Percentiles rank a stretch among this genome's conserved stretches.
Conservation (phyloP, 2,797 vertebrate genomes). For the Lagocephalus sceleratus region DNA sequence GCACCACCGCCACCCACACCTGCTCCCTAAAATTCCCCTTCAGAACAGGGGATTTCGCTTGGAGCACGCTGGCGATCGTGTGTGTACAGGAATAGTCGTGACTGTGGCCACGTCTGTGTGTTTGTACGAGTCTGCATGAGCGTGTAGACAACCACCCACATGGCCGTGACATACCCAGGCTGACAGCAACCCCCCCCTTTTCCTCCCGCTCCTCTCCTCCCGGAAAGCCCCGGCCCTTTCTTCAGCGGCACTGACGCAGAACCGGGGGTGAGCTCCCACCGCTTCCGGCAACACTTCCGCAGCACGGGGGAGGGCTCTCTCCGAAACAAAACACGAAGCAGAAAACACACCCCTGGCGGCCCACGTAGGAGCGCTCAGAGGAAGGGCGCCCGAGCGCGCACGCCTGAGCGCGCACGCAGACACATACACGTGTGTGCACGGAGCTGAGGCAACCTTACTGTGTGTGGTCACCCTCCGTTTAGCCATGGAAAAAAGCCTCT, state of each 20-base stretch:
- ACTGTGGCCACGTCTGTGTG: conserved; percentile 41
- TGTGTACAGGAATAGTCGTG: conserved; percentile 63
- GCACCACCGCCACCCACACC: conserved; percentile 43
- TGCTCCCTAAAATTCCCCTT: conserved; percentile 63
- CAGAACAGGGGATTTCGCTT: conserved; percentile 57
- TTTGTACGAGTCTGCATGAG: conserved; percentile 18
- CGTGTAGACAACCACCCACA: conserved; percentile 72
- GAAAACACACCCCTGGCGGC: conserved; percentile 70
- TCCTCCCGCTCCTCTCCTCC: conserved; percentile 47
- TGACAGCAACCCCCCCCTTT: conserved; percentile 45
- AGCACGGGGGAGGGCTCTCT: conserved; percentile 71
- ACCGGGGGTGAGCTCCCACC: conserved; percentile 75
- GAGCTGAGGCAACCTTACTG: conserved; percentile 58
- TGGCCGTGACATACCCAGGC: conserved; percentile 68
- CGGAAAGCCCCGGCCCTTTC: conserved; percentile 77
- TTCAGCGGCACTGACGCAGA: conserved; percentile 78
- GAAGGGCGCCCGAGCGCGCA: conserved; percentile 53
- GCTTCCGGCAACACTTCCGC: conserved; percentile 83
- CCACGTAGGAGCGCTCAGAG: conserved; percentile 65
- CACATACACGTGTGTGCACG: conserved; percentile 26
- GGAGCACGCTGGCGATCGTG: conserved; percentile 47
- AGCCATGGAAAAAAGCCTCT: conserved; percentile 78
- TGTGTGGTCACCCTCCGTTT: conserved; percentile 75
- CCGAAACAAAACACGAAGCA: conserved; percentile 77
- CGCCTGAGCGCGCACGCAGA: conserved; percentile 27